Conservation (phyloP, 2,113 vertebrate species). For the Dasyornis broadbenti region DNA sequence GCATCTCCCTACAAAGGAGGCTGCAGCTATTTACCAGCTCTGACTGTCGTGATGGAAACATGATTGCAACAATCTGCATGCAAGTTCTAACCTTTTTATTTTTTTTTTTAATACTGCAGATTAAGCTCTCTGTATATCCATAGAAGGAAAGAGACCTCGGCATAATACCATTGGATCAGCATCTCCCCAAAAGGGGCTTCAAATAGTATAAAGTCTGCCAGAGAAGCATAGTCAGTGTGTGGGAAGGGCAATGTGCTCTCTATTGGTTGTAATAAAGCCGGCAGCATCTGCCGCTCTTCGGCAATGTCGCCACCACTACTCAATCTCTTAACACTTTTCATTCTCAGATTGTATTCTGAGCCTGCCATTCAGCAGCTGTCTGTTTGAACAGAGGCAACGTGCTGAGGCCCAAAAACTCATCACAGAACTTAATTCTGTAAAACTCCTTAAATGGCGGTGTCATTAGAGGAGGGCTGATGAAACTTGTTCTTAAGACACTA, state of each 20-base stretch:
- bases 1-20: neutral
- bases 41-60: neutral
- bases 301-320: neutral
- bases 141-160: neutral
- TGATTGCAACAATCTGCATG: neutral
- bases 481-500: neutral
- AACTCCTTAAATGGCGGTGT: neutral
- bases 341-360: neutral
- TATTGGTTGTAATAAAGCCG: slow-evolving; percentile 31
- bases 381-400: fast-evolving
- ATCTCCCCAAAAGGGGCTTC: neutral
- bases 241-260: slow-evolving; percentile 18
- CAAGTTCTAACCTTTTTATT: neutral
- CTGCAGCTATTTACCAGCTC: neutral
- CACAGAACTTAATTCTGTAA: neutral
- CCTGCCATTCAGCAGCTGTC: neutral
- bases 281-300: slow-evolving; percentile 11
- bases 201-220: neutral
- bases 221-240: slow-evolving; percentile 1
- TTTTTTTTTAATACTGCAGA: neutral
- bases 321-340: neutral
- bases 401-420: neutral
- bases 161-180: neutral
- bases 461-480: neutral
- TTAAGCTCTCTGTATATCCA: neutral